Conservation (phyloP, 2,113 vertebrate species). For the Gavia stellata region DNA sequence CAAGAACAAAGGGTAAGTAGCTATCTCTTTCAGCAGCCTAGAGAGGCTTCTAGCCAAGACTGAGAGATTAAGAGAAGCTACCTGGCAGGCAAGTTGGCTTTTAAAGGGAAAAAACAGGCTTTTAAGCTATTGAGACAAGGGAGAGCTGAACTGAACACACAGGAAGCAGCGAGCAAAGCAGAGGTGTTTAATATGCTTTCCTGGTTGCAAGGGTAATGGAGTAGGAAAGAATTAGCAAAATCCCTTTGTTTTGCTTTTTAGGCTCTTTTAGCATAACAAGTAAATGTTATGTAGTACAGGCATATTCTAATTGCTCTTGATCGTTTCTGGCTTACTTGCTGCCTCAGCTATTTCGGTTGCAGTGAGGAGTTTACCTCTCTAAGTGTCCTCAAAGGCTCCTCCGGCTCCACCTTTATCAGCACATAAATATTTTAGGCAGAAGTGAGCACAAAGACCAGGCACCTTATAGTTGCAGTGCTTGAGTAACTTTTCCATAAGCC, state of each 20-base stretch:
- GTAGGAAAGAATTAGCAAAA: neutral
- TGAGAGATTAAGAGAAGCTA: constrained; percentile 34
- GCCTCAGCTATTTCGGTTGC: neutral
- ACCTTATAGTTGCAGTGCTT: neutral
- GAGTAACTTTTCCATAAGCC: neutral
- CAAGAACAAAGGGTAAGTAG: constrained; percentile 22
- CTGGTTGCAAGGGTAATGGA: neutral
- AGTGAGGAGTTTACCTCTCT: neutral
- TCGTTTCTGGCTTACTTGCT: neutral
- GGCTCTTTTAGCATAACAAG: neutral
- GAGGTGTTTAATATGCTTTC: neutral
- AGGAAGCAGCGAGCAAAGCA: neutral
- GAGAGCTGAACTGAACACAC: neutral
- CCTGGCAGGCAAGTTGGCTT: constrained; percentile 17
- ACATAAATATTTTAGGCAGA: neutral
- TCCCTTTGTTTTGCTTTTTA: neutral
- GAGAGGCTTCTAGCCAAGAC: constrained; percentile 13
- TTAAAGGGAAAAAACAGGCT: neutral
- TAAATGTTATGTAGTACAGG: neutral
- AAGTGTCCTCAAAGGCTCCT: neutral
- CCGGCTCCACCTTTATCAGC: neutral
- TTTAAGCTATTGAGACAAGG: neutral
- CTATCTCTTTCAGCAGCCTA: constrained; percentile 2
- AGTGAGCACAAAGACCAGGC: neutral
- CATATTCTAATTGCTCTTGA: neutral